phyloP scores from a whole-genome alignment of 2,113 vertebrate species.

The Zosterops pallidus region DNA sequence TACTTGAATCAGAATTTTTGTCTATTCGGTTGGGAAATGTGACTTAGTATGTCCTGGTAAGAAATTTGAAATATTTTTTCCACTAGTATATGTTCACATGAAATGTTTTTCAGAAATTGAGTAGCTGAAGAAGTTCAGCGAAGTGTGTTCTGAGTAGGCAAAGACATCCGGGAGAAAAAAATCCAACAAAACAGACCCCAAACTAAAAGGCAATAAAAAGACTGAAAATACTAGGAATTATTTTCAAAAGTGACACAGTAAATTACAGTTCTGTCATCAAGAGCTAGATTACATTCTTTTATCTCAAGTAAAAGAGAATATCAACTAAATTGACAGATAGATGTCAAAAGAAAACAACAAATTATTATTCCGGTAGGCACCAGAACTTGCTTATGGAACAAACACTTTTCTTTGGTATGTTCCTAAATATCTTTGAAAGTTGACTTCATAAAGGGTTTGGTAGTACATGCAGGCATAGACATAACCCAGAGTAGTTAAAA shows the following conservation, averaged over 20 bases:
- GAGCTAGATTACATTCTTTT: not conserved
- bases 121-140: not conserved
- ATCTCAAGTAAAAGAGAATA: not conserved
- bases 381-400: not conserved
- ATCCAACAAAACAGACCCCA: not conserved
- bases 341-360: not conserved
- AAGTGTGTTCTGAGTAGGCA: not conserved
- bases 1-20: not conserved
- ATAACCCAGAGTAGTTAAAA: not conserved
- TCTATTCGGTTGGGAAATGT: not conserved
- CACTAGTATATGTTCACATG: not conserved
- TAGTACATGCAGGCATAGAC: fast-evolving
- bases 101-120: not conserved
- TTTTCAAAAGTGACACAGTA: not conserved
- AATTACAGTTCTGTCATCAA: not conserved
- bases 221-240: not conserved
- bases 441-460: not conserved
- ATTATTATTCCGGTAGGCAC: not conserved
- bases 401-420: not conserved
- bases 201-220: not conserved
- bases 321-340: not conserved
- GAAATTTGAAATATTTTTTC: not conserved
- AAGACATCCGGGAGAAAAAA: not conserved
- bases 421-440: not conserved
- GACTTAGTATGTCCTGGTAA: not conserved